Base-by-base conservation (phyloP, 2,888 invertebrate species). In the Monochamus alternatus region DNA sequence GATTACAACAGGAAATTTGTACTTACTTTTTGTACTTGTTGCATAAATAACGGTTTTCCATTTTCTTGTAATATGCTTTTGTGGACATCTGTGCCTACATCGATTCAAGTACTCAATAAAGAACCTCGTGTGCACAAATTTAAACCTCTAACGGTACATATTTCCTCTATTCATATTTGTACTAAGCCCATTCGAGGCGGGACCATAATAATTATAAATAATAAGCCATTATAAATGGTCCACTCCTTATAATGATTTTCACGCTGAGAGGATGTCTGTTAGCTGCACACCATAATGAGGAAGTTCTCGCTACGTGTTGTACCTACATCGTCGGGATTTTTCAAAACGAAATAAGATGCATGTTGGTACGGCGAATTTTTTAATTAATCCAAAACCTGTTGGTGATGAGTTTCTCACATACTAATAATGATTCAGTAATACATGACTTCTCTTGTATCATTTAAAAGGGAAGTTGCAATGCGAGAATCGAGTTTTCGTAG, bases 231-330 rank as follows among this genome's bases (percentile, higher is more conserved):
- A 63, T 52, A 63, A 63, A 69, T 59, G 32, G 32, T 44, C 12
- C n/a, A 38, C 22, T 38, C 52, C 12, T 10, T 31, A 12, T 59
- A 63, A 71, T 32, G 10, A 62, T 32, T 71, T 10, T 51, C 71
- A 63, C 38, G 71, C 71, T 71, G 71, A 7, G 71, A 71, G 47
- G 52, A 52, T 52, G 44, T 47, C 47, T n/a, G 51, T 47, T 47
- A 31, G 31, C 22, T 44, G 65, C 0, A 8, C 51, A 5, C 38
- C 8, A 30, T 31, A 66, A 55, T 55, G 55, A 55, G 55, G 55
- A n/a, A 55, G 55, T 55, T 14, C 55, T 14, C 10, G 14, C 55
- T 55, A 55, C n/a, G n/a, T n/a, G 55, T 14, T 55, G 38, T 38
- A 55, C 14, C 5, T 55, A 55, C 55, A 55, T 55, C 3, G 14